Base-by-base conservation (phyloP, 2,113 vertebrate genomes). In the Takifugu bimaculatus region DNA sequence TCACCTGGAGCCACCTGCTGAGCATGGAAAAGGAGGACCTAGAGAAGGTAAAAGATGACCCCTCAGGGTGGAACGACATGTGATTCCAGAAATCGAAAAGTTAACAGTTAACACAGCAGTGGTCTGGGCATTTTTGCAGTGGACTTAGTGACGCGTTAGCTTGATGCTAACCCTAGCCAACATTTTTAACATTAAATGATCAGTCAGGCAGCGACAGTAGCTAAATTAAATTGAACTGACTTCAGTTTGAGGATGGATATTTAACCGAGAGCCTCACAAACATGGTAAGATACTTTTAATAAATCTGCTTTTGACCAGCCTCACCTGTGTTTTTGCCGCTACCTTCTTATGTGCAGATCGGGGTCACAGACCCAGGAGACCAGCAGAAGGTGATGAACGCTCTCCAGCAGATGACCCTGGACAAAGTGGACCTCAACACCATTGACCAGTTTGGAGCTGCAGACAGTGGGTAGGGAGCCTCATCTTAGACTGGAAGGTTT, bases 21-120 rank as follows among this genome's bases (percentile, higher is more conserved):
- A 84, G 79, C 57, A 95, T 98, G 93, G 86, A 89, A 65, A 88
- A 92, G 84, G 89, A 93, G 28, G 95, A 99, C 44, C 82, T 99
- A 75, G 79, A 88, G 71, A 85, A 95, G 93, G 96, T 97, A 81
- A 78, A 85, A 70, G 74, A 47, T 32, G 2, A 57, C 35, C 35
- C 35, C 35, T 39, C 7, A 39, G 35, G 35, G 9, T 2, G 35
- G 35, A 39, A 3, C 7, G 35, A 7, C 1, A 7, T 35, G 29
- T 29, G 29, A 5, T 29, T 35, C 32, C 32, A 35, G 32, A 35
- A 6, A 35, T 20, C 20, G 20, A 20, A 20, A 20, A 20, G 20
- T 20, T 20, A 20, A 20, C 20, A 20, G 20, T 20, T 20, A 20
- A 20, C 20, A 20, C 20, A 20, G 20, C 20, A 20, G 20, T 20